phyloP scores from a whole-genome alignment of 2,888 invertebrate species.

The Orgyia antiqua region DNA sequence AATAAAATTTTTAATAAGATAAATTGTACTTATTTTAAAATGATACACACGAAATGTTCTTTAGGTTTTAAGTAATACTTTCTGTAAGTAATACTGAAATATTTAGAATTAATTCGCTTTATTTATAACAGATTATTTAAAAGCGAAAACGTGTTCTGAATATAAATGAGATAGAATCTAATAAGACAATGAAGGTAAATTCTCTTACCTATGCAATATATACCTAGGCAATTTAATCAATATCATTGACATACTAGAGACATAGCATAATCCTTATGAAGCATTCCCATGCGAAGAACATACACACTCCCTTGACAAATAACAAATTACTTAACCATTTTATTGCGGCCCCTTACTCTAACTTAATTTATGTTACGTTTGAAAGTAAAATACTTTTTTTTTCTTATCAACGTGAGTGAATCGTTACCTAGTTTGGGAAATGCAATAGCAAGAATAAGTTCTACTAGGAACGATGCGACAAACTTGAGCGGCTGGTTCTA shows the following conservation, averaged over 20 bases:
- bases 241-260: constrained; percentile 18
- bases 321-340: constrained; percentile 65
- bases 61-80: too few relatives aligned
- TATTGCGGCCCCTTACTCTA: constrained; percentile 41
- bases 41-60: too few relatives aligned
- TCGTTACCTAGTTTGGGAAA: constrained; percentile 18
- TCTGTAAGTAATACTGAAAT: too few relatives aligned
- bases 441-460: constrained; percentile 23
- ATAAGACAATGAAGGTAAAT: constrained; percentile 24
- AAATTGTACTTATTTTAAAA: too few relatives aligned
- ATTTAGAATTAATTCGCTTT: too few relatives aligned
- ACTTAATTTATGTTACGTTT: constrained; percentile 43
- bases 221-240: constrained; percentile 18
- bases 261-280: constrained; percentile 14
- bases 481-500: constrained; percentile 19
- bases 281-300: constrained; percentile 20
- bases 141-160: constrained; percentile 23
- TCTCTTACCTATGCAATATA: constrained; percentile 10
- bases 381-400: constrained; percentile 31
- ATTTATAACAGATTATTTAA: constrained; percentile 23
- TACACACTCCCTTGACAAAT: constrained; percentile 36
- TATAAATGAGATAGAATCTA: constrained; percentile 20
- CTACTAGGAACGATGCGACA: constrained; percentile 22
- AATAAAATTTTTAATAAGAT: too few relatives aligned
- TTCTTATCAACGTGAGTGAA: constrained; percentile 21